A percentile compares a stretch with the other conserved stretches of the same genome.
Conservation (phyloP, 2,888 invertebrate genomes). For the Leucoma salicis region DNA sequence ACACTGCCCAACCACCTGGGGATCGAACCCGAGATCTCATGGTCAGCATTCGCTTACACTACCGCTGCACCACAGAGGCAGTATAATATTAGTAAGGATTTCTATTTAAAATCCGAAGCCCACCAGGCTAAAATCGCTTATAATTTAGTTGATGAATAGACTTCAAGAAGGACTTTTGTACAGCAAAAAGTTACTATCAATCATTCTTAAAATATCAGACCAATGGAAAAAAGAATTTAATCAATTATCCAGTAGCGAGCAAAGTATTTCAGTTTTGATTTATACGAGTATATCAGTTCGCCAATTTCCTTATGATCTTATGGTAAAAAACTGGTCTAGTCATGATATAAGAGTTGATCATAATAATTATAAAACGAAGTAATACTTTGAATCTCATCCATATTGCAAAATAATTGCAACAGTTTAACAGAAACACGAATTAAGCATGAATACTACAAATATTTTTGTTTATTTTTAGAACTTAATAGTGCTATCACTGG, state of each 20-base stretch:
- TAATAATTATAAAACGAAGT: slow-evolving; percentile 23
- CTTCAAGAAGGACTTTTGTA: too few species aligned
- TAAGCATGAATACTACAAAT: slow-evolving; percentile 1
- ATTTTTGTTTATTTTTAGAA: not conserved
- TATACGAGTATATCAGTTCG: slow-evolving; percentile 18
- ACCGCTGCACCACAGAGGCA: too few species aligned
- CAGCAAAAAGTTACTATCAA: too few species aligned
- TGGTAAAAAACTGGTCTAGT: slow-evolving; percentile 17
- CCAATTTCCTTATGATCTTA: slow-evolving; percentile 23
- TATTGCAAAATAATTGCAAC: slow-evolving; percentile 23
- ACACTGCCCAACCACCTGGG: too few species aligned
- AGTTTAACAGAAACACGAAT: slow-evolving; percentile 3
- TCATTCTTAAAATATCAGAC: not conserved
- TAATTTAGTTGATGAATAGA: too few species aligned
- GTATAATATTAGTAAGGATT: too few species aligned
- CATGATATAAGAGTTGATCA: slow-evolving; percentile 30
- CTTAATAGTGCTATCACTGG: too few species aligned
- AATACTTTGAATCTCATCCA: slow-evolving; percentile 17
- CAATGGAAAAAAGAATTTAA: not conserved
- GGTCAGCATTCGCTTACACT: too few species aligned
- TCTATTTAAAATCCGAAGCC: too few species aligned
- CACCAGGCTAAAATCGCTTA: too few species aligned
- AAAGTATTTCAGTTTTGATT: slow-evolving; percentile 13
- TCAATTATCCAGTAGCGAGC: slow-evolving; percentile 8
- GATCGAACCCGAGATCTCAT: too few species aligned